Percentiles rank a stretch among this genome's conserved stretches.
These are phyloP conservation scores for Rambutsinella grinnellia DNA, from an alignment of 2,888 invertebrate species.

Conservation along the genomic window DNA sequence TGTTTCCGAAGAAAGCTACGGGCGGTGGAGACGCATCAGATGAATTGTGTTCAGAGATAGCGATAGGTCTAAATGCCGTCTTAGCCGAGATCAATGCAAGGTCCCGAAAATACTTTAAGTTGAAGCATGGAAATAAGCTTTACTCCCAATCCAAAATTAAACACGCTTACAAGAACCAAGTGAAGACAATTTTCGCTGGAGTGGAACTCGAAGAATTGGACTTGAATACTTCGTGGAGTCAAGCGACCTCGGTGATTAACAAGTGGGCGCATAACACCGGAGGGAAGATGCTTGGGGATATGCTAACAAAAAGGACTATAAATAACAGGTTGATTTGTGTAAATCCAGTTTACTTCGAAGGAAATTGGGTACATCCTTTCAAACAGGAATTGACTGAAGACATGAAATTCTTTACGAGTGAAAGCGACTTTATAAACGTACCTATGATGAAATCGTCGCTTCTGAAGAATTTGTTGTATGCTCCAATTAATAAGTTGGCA, in stretches of 20 bases:
- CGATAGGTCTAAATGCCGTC: constrained; percentile 15
- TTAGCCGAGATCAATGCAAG: background rate
- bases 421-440: constrained; percentile 14
- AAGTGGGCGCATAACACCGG: constrained; percentile 25
- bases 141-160: constrained; percentile 8
- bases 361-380: constrained; percentile 44
- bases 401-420: constrained; percentile 18
- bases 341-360: constrained; percentile 34
- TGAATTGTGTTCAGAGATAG: constrained; percentile 7
- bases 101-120: background rate
- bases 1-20: constrained; percentile 1
- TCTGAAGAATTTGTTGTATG: constrained; percentile 33
- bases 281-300: constrained; percentile 23
- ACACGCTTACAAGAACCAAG: background rate
- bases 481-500: constrained; percentile 27
- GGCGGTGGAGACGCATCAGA: background rate
- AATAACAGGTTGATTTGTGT: constrained; percentile 22
- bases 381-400: constrained; percentile 21
- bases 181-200: constrained; percentile 15
- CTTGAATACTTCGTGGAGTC: background rate
- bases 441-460: constrained; percentile 33
- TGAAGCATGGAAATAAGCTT: constrained; percentile 22
- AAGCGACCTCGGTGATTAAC: constrained; percentile 8
- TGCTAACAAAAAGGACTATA: constrained; percentile 20
- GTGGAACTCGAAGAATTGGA: constrained; percentile 21